These are phyloP conservation scores for Muschampia plurimacula DNA, from an alignment of 2,888 invertebrate genomes.

Conservation along the genomic window DNA sequence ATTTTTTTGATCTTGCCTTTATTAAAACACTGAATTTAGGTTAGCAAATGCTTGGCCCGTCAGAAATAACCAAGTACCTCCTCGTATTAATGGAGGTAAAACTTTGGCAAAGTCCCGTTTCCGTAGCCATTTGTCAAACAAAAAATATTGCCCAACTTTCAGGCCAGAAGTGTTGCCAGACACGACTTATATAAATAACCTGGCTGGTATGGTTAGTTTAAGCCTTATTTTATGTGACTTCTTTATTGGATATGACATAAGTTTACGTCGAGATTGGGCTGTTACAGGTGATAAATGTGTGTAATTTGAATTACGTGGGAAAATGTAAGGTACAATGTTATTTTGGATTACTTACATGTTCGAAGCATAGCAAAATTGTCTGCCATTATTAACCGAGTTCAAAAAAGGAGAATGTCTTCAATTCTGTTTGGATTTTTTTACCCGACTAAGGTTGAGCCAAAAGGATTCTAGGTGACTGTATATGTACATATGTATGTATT, in stretches of 20 bases:
- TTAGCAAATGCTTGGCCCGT: conserved; percentile 37
- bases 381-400: too few relatives aligned
- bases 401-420: too few relatives aligned
- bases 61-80: conserved; percentile 40
- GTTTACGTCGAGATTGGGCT: conserved; percentile 33
- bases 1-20: conserved; percentile 1
- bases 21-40: conserved; percentile 29
- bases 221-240: conserved; percentile 53
- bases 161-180: conserved; percentile 73
- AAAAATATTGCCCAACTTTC: conserved; percentile 81
- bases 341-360: background rate
- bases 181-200: conserved; percentile 79
- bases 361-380: background rate
- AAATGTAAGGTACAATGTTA: background rate
- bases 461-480: too few relatives aligned
- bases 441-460: too few relatives aligned
- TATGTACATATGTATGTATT: too few relatives aligned
- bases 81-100: conserved; percentile 72
- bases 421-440: too few relatives aligned
- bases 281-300: conserved; percentile 26
- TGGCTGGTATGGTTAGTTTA: conserved; percentile 64
- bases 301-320: conserved; percentile 20
- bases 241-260: conserved; percentile 38
- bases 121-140: conserved; percentile 82
- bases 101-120: conserved; percentile 80